Conservation (phyloP, 2,797 vertebrate species). For the Acestrorhynchus altus region DNA sequence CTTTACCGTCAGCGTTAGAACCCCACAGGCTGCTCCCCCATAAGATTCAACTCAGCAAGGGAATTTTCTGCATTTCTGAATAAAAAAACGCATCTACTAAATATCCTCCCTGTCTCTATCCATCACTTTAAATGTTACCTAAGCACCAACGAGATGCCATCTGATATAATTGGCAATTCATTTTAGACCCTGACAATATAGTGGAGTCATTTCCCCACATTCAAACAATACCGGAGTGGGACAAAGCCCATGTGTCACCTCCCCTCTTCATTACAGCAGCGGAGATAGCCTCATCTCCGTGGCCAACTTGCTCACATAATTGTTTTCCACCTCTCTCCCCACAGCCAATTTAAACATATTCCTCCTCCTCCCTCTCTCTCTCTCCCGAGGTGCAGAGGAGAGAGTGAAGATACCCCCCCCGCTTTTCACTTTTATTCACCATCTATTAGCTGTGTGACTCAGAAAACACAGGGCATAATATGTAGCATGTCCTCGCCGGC, state of each 20-base stretch:
- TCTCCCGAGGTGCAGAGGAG: conserved; percentile 65
- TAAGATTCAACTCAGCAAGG: conserved; percentile 15
- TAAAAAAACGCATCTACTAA: conserved; percentile 65
- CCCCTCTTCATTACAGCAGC: conserved; percentile 84
- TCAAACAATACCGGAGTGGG: conserved; percentile 78
- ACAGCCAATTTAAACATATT: conserved; percentile 79
- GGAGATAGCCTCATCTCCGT: conserved; percentile 81
- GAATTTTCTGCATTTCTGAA: conserved; percentile 46
- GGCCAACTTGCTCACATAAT: conserved; percentile 78
- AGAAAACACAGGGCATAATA: conserved; percentile 73
- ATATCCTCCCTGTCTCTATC: conserved; percentile 76
- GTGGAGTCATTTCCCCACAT: conserved; percentile 81
- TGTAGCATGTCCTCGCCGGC: conserved; percentile 70
- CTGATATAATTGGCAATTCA: conserved; percentile 84
- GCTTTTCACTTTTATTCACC: conserved; percentile 80
- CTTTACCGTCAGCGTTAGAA: not conserved
- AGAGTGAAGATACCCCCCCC: conserved; percentile 55
- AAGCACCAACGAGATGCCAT: conserved; percentile 74
- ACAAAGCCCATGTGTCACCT: conserved; percentile 82
- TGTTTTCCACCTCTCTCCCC: conserved; percentile 83
- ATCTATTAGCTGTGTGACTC: conserved; percentile 75
- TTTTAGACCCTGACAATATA: conserved; percentile 80
- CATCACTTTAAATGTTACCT: conserved; percentile 77
- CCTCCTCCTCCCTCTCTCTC: conserved; percentile 32
- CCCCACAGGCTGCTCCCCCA: conserved; percentile 10